A percentile compares a stretch with the other conserved stretches of the same genome.
phyloP scores from a whole-genome alignment of 2,797 vertebrate species.

The Lates japonicus region DNA sequence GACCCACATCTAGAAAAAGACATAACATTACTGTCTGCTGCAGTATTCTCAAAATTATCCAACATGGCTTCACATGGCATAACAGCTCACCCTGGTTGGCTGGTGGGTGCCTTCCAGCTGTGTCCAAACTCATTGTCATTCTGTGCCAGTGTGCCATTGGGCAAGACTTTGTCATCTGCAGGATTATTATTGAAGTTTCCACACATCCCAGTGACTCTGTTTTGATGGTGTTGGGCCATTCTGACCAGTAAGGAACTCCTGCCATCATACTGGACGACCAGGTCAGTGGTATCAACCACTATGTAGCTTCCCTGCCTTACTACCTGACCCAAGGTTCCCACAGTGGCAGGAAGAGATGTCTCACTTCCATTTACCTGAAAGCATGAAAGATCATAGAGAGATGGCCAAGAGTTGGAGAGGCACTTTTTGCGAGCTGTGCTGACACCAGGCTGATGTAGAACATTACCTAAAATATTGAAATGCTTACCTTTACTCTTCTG shows the following conservation, averaged over 20 bases:
- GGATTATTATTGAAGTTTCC: slow-evolving; percentile 77
- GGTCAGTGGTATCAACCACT: slow-evolving; percentile 25
- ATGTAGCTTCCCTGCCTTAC: slow-evolving; percentile 46
- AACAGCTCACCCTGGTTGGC: slow-evolving; percentile 69
- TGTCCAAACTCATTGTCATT: slow-evolving; percentile 76
- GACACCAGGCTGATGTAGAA: neutral
- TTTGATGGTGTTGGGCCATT: slow-evolving; percentile 36
- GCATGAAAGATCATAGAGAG: slow-evolving; percentile 7
- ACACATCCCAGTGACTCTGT: slow-evolving; percentile 72
- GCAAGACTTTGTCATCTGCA: slow-evolving; percentile 74
- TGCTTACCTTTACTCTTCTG: slow-evolving; percentile 65
- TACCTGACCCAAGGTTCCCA: slow-evolving; percentile 51
- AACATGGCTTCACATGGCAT: too few relatives aligned
- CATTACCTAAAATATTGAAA: neutral
- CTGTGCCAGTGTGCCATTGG: slow-evolving; percentile 55
- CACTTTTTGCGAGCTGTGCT: neutral
- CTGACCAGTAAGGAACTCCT: slow-evolving; percentile 68
- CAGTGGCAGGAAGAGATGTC: slow-evolving; percentile 48
- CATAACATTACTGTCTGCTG: neutral
- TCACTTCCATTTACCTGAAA: slow-evolving; percentile 68
- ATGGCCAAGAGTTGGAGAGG: neutral
- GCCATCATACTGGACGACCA: slow-evolving; percentile 65
- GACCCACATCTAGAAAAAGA: slow-evolving; percentile 67
- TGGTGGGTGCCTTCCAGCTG: slow-evolving; percentile 75
- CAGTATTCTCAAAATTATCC: neutral